These are phyloP conservation scores for Calyptomena viridis DNA, from an alignment of 2,113 vertebrate genomes.

Conservation along the genomic window DNA sequence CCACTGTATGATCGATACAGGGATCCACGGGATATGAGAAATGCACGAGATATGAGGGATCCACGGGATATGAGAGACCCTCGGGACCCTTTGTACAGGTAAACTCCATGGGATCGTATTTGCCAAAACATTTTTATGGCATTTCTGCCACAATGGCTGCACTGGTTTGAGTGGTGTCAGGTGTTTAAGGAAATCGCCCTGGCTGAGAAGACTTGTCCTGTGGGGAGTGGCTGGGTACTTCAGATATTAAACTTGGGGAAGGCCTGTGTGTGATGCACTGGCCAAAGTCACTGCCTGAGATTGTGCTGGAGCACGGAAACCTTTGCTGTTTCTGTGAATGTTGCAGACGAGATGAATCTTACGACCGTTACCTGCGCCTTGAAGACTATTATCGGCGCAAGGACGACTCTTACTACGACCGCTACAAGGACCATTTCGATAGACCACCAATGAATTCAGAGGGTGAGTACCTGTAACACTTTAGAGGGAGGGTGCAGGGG, in stretches of 20 bases:
- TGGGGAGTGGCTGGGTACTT: neutral
- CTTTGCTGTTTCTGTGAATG: neutral
- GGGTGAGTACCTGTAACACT: conserved; percentile 60
- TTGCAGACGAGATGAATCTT: conserved; percentile 81
- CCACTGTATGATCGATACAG: conserved; percentile 58
- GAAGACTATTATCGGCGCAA: conserved; percentile 88
- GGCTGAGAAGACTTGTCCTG: neutral
- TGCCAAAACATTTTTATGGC: neutral
- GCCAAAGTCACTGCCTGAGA: neutral
- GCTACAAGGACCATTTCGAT: conserved; percentile 87
- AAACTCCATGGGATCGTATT: fast-evolving
- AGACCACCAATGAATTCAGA: conserved; percentile 80
- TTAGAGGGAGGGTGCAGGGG: fast-evolving
- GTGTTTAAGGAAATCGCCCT: neutral
- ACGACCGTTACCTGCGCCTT: conserved; percentile 81
- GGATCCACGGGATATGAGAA: conserved; percentile 70
- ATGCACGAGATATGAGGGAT: conserved; percentile 68
- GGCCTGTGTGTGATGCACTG: neutral
- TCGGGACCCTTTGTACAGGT: conserved; percentile 75
- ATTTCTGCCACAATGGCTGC: fast-evolving
- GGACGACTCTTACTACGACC: conserved; percentile 84
- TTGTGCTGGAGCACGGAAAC: neutral
- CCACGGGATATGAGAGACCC: conserved; percentile 71
- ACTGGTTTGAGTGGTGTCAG: neutral
- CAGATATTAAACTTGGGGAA: neutral